Evolutionary conservation across 2,888 invertebrate genomes (phyloP).

Genomic region (Trissolcus brochymenae): DNA sequence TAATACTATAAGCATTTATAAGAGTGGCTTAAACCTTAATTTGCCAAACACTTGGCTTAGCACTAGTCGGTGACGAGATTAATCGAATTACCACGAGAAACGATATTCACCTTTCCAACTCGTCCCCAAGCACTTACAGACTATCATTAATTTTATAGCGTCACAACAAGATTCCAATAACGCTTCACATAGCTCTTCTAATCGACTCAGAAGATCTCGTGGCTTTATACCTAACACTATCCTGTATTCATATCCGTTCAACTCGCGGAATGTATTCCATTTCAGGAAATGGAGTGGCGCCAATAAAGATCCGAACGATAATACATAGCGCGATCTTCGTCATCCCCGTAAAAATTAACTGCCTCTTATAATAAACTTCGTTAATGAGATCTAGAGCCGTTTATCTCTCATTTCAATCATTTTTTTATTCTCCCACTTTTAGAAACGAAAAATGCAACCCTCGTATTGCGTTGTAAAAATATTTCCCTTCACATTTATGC

Average conservation of each 20-base stretch:
- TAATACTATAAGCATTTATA: no score
- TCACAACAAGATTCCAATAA: constrained; percentile 68
- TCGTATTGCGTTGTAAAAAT: no score
- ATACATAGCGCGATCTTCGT: constrained; percentile 23
- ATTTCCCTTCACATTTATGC: no score
- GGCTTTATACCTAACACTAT: constrained; percentile 39
- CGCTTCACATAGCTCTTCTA: constrained; percentile 57
- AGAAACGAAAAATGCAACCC: background rate
- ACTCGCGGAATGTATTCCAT: constrained; percentile 36
- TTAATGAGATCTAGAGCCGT: constrained; percentile 2
- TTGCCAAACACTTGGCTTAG: constrained; percentile 19
- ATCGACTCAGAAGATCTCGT: constrained; percentile 64
- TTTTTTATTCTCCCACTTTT: background rate
- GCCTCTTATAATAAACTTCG: constrained; percentile 20
- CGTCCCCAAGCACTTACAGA: constrained; percentile 54
- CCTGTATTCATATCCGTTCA: constrained; percentile 50
- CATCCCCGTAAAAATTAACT: constrained; percentile 24
- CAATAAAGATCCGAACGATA: constrained; percentile 40
- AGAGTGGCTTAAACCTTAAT: background rate
- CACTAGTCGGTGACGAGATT: constrained; percentile 21
- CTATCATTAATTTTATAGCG: constrained; percentile 70
- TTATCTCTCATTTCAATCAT: constrained; percentile 4
- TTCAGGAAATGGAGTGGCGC: constrained; percentile 29
- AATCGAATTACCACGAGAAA: constrained; percentile 36
- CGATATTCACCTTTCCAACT: constrained; percentile 35